phyloP scores from a whole-genome alignment of 2,797 vertebrate genomes.

The Brachyalestes nurse region DNA sequence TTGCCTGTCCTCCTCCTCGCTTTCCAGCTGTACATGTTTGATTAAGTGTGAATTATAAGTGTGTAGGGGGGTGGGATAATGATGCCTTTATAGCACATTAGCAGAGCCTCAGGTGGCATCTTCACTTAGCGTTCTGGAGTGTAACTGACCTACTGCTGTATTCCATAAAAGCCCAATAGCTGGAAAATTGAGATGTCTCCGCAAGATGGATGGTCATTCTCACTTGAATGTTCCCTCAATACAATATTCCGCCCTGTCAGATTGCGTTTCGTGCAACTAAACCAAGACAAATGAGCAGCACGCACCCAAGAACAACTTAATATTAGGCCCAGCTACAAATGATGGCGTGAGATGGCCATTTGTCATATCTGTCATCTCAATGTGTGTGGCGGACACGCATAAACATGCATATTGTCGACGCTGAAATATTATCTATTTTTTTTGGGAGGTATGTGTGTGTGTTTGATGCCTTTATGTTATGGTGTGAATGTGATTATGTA shows the following conservation, averaged over 20 bases:
- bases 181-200: constrained; percentile 51
- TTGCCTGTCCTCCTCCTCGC: neutral
- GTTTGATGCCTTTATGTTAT: constrained; percentile 29
- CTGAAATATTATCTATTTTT: constrained; percentile 42
- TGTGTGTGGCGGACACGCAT: constrained; percentile 35
- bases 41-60: constrained; percentile 27
- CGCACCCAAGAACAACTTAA: constrained; percentile 45
- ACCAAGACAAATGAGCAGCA: constrained; percentile 57
- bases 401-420: constrained; percentile 47
- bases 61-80: constrained; percentile 11
- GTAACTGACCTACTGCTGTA: constrained; percentile 35
- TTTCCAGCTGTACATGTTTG: constrained; percentile 13
- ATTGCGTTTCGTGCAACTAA: constrained; percentile 42
- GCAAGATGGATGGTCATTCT: constrained; percentile 49
- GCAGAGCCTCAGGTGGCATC: constrained; percentile 35
- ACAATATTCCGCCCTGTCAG: constrained; percentile 60
- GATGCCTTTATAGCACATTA: constrained; percentile 30
- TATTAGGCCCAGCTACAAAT: constrained; percentile 49
- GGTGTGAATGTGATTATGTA: constrained; percentile 21
- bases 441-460: neutral
- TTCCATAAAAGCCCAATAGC: constrained; percentile 19
- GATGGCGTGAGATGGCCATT: constrained; percentile 46
- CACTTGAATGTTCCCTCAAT: constrained; percentile 21
- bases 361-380: constrained; percentile 46
- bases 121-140: constrained; percentile 15